Conservation (phyloP, 2,888 invertebrate genomes). For the Alloscopus bannaensis region DNA sequence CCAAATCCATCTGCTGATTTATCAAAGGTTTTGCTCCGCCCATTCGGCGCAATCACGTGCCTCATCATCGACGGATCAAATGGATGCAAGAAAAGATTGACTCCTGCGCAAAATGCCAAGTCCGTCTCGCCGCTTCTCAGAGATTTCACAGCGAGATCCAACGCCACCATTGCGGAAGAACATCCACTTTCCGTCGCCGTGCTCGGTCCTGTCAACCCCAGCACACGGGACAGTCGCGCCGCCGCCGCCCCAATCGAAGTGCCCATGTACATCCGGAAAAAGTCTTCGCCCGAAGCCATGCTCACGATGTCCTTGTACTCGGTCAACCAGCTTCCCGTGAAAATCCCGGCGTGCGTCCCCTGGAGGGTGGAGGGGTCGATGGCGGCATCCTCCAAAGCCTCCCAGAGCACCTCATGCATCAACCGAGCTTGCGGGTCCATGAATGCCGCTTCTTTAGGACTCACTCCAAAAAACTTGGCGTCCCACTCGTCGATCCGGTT, state of each 20-base stretch:
- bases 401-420: conserved; percentile 46
- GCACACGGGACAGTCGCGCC: conserved; percentile 47
- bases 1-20: conserved; percentile 75
- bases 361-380: conserved; percentile 31
- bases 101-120: conserved; percentile 52
- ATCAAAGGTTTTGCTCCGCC: conserved; percentile 74
- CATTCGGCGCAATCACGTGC: conserved; percentile 68
- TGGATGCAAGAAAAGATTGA: conserved; percentile 48
- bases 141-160: conserved; percentile 48
- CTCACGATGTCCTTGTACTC: conserved; percentile 52
- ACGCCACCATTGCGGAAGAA: conserved; percentile 52
- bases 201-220: conserved; percentile 58
- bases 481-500: conserved; percentile 41
- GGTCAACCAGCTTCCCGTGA: conserved; percentile 52
- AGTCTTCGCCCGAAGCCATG: conserved; percentile 27
- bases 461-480: conserved; percentile 47
- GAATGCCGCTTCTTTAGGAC: conserved; percentile 43
- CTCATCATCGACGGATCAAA: conserved; percentile 28
- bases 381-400: conserved; percentile 46
- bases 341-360: conserved; percentile 25
- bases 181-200: conserved; percentile 49
- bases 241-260: conserved; percentile 53
- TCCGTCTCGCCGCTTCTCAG: conserved; percentile 39
- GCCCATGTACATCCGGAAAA: conserved; percentile 57
- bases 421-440: conserved; percentile 50